Conservation (phyloP, 2,888 invertebrate genomes). For the Thecocarcelia acutangulata region DNA sequence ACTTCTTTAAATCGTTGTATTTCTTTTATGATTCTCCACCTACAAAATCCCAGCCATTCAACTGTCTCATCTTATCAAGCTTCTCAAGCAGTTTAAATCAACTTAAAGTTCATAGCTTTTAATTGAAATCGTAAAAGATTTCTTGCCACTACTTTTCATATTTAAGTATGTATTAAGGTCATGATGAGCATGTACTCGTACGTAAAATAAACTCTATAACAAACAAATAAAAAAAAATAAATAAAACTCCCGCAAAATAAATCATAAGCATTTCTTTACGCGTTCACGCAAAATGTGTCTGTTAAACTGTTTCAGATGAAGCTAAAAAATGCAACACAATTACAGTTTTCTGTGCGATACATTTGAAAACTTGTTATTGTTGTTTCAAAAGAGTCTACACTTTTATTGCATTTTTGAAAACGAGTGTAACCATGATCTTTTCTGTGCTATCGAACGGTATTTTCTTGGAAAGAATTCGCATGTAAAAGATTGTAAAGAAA, state of each 20-base stretch:
- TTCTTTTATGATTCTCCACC: background rate
- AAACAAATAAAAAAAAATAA: background rate
- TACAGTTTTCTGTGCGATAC: constrained; percentile 19
- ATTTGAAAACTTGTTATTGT: constrained; percentile 2
- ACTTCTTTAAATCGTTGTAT: background rate
- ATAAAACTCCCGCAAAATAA: constrained; percentile 12
- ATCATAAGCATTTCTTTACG: constrained; percentile 5
- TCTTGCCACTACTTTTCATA: constrained; percentile 11
- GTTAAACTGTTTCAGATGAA: background rate
- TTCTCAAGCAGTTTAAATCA: background rate
- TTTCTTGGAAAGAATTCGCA: constrained; percentile 8
- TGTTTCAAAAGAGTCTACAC: constrained; percentile 19
- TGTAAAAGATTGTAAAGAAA: background rate
- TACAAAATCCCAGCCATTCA: background rate
- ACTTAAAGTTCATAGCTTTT: constrained; percentile 10
- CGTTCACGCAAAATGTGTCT: background rate
- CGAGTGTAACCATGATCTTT: constrained; percentile 36
- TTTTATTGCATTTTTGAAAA: constrained; percentile 35
- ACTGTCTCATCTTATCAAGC: background rate
- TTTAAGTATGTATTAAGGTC: constrained; percentile 18
- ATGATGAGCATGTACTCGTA: background rate
- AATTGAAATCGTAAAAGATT: background rate
- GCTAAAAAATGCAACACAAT: constrained; percentile 53
- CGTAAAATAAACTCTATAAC: background rate
- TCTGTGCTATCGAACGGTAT: constrained; percentile 36